These are phyloP conservation scores for Megaceryle maxima DNA, from an alignment of 2,113 vertebrate genomes.

Conservation along the genomic window DNA sequence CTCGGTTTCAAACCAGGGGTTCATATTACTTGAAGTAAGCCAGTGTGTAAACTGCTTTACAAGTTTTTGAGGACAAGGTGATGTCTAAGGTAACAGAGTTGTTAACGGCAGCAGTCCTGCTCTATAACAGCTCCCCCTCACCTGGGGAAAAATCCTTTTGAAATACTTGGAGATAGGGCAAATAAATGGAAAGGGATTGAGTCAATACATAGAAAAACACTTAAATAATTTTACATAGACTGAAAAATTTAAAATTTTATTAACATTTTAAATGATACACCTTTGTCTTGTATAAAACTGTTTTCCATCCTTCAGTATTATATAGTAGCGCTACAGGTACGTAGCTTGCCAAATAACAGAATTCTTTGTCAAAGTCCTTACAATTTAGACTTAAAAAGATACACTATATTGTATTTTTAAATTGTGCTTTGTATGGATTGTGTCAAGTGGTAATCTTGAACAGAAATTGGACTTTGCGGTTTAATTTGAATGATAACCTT, in stretches of 20 bases:
- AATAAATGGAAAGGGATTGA: neutral
- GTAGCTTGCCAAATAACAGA: neutral
- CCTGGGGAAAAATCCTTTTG: neutral
- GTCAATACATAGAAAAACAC: neutral
- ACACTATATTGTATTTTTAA: neutral
- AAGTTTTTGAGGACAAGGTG: neutral
- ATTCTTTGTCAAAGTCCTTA: neutral
- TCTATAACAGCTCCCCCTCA: neutral
- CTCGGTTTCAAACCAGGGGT: rapidly evolving
- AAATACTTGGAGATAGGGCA: neutral
- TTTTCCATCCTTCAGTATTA: neutral
- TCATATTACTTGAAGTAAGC: no score
- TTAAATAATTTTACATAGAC: neutral
- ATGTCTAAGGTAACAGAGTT: no score
- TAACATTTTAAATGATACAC: neutral
- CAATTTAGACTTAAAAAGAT: neutral
- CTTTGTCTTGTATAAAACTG: neutral
- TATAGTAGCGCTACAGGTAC: neutral
- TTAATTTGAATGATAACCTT: neutral
- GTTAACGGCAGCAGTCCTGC: neutral
- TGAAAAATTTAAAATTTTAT: neutral
- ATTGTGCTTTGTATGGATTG: neutral
- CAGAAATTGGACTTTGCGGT: neutral
- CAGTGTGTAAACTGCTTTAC: rapidly evolving
- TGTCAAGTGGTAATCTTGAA: neutral